phyloP scores from a whole-genome alignment of 1,140 invertebrate genomes.

The Paralvinella palmiformis region DNA sequence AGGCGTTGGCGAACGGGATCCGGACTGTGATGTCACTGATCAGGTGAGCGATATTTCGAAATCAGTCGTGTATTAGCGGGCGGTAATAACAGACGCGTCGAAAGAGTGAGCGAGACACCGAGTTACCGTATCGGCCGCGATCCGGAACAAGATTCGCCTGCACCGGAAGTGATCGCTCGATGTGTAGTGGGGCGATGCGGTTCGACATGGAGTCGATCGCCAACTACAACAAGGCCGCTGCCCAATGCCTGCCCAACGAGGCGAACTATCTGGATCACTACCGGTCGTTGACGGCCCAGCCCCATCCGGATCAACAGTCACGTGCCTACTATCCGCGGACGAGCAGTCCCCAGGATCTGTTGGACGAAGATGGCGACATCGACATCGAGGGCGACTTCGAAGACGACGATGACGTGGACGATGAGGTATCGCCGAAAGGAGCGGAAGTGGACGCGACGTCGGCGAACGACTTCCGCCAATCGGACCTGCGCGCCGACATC shows the following conservation, averaged over 20 bases:
- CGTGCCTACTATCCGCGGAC: background rate
- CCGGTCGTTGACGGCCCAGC: background rate
- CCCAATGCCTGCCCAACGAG: background rate
- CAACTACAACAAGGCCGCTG: background rate
- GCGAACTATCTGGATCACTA: background rate
- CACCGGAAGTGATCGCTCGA: too few species aligned
- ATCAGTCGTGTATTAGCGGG: too few species aligned
- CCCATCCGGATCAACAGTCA: background rate
- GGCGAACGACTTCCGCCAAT: background rate
- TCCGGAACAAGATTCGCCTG: too few species aligned
- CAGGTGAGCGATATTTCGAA: too few species aligned
- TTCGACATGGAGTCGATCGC: background rate
- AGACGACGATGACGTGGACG: constrained; percentile 11
- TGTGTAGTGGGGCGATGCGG: too few species aligned
- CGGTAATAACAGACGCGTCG: too few species aligned
- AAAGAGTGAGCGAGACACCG: too few species aligned
- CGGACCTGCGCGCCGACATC: background rate
- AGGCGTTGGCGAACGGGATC: too few species aligned
- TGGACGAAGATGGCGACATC: background rate
- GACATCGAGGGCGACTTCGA: background rate
- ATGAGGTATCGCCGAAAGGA: background rate
- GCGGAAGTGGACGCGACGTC: background rate
- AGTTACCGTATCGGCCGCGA: too few species aligned
- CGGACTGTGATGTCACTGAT: too few species aligned
- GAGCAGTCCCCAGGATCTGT: background rate